Conservation (phyloP, 2,888 invertebrate species). For the Syrphus vitripennis region DNA sequence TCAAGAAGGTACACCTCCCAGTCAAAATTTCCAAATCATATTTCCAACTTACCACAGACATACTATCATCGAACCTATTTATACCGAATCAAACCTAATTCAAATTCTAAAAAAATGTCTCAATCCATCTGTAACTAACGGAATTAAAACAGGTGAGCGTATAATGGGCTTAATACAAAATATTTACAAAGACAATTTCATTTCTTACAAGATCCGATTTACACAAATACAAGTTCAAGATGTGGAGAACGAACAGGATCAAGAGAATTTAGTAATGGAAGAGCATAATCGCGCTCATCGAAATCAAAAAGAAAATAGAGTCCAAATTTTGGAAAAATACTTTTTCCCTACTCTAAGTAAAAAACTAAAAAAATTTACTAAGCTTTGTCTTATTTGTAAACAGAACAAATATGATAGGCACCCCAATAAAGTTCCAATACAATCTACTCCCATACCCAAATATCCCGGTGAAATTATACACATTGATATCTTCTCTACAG, state of each 20-base stretch:
- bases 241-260: background rate
- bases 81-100: no score
- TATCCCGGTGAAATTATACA: slow-evolving; percentile 10
- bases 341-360: background rate
- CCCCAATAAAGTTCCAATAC: background rate
- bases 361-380: background rate
- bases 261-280: background rate
- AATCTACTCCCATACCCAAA: background rate
- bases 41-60: no score
- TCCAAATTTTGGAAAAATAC: background rate
- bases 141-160: background rate
- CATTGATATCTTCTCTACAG: background rate
- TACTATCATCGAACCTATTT: no score
- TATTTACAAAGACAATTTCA: background rate
- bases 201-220: background rate
- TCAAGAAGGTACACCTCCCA: no score
- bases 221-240: background rate
- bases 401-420: no score
- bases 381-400: background rate
- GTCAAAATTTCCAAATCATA: no score
- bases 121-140: background rate
- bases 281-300: background rate
- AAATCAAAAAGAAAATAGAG: background rate
- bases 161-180: background rate
- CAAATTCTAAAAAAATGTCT: no score